Percentiles rank a stretch among this genome's conserved stretches.
phyloP scores from a whole-genome alignment of 2,888 invertebrate genomes.

The Cephus nigrinus region DNA sequence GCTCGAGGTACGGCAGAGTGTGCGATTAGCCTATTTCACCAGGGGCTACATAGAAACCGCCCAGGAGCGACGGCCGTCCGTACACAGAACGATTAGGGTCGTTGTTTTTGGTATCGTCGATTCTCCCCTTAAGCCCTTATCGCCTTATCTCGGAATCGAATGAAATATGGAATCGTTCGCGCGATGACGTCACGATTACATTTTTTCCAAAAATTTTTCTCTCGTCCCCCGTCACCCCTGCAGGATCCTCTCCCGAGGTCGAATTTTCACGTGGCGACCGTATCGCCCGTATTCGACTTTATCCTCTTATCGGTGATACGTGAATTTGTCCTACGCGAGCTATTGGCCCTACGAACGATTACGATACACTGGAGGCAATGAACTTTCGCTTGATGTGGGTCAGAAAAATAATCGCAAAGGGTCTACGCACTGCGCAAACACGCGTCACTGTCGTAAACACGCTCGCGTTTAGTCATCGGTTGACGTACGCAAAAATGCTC shows the following conservation, averaged over 20 bases:
- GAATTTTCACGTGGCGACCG: constrained; percentile 15
- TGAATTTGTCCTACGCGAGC: neutral
- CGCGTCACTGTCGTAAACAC: constrained; percentile 8
- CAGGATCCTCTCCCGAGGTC: neutral
- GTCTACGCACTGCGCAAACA: constrained; percentile 20
- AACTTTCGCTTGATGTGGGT: constrained; percentile 60
- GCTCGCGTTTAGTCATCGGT: constrained; percentile 21
- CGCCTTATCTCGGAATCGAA: neutral
- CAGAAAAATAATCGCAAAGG: constrained; percentile 50
- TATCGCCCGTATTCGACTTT: neutral
- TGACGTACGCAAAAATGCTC: constrained; percentile 5
- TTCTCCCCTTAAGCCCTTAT: neutral
- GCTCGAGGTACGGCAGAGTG: neutral
- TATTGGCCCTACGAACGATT: constrained; percentile 3
- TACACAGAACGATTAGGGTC: neutral
- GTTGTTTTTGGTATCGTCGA: neutral
- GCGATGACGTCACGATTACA: neutral
- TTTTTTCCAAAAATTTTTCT: neutral
- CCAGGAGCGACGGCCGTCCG: constrained; percentile 15
- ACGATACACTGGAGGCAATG: constrained; percentile 47
- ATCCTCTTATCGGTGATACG: neutral
- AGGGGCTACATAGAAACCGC: constrained; percentile 12
- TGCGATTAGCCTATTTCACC: constrained; percentile 19
- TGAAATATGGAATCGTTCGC: neutral
- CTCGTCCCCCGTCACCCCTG: neutral